These are phyloP conservation scores for Aricia artaxerxes DNA, from an alignment of 2,888 invertebrate genomes.

Conservation along the genomic window DNA sequence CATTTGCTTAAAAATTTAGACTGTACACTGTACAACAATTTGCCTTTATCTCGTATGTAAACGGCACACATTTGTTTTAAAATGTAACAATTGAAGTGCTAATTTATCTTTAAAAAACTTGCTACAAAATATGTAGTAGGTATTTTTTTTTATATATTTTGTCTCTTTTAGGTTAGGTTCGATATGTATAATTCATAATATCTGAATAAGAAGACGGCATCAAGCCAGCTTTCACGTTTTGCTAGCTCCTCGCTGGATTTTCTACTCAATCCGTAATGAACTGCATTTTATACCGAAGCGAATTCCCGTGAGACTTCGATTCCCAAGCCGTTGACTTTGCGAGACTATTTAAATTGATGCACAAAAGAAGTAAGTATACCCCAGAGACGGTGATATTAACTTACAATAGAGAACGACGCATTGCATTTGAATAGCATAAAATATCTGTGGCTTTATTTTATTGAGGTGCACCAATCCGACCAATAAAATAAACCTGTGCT, in stretches of 20 bases:
- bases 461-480: neutral
- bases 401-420: constrained; percentile 38
- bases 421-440: constrained; percentile 20
- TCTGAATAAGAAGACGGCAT: neutral
- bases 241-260: neutral
- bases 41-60: neutral
- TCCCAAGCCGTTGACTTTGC: constrained; percentile 39
- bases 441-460: neutral
- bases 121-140: neutral
- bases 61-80: neutral
- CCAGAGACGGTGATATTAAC: constrained; percentile 43
- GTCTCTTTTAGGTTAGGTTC: neutral
- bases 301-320: constrained; percentile 29
- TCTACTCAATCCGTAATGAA: neutral
- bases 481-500: neutral
- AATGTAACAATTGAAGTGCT: neutral
- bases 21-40: neutral
- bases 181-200: neutral
- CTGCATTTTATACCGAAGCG: neutral
- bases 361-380: constrained; percentile 56
- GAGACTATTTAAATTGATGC: constrained; percentile 55
- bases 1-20: neutral
- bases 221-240: neutral
- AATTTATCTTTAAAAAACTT: neutral
- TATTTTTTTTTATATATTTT: neutral